These are phyloP conservation scores for Chelon auratus DNA, from an alignment of 2,797 vertebrate genomes.

Conservation along the genomic window DNA sequence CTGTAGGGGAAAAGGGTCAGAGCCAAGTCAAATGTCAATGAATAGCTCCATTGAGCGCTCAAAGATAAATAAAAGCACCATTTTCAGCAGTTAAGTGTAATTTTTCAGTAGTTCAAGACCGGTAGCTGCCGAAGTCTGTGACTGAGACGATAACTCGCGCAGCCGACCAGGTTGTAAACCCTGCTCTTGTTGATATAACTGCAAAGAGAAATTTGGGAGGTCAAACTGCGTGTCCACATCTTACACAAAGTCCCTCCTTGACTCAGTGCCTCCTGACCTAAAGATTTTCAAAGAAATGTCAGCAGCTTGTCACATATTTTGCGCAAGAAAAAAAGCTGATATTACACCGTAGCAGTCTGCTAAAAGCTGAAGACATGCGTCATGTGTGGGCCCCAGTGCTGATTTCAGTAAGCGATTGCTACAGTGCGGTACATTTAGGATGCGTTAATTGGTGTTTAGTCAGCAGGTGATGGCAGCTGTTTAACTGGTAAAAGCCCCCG, in stretches of 20 bases:
- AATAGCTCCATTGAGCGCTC: slow-evolving; percentile 77
- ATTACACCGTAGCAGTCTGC: neutral
- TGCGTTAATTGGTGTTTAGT: slow-evolving; percentile 49
- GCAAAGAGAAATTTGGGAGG: slow-evolving; percentile 55
- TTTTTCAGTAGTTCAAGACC: slow-evolving; percentile 70
- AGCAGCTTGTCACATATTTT: slow-evolving; percentile 26
- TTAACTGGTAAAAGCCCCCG: slow-evolving; percentile 67
- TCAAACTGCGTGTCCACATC: slow-evolving; percentile 48
- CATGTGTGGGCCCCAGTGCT: neutral
- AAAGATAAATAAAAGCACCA: slow-evolving; percentile 76
- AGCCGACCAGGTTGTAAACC: slow-evolving; percentile 55
- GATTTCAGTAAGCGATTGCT: neutral
- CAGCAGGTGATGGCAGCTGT: slow-evolving; percentile 50
- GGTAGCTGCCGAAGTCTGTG: slow-evolving; percentile 41
- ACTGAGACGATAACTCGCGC: slow-evolving; percentile 51
- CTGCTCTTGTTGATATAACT: slow-evolving; percentile 71
- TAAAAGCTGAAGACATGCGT: no score
- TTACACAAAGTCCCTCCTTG: slow-evolving; percentile 29
- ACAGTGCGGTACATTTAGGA: slow-evolving; percentile 28
- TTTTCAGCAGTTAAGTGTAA: slow-evolving; percentile 73
- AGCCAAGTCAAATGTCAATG: slow-evolving; percentile 73
- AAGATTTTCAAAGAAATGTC: slow-evolving; percentile 36
- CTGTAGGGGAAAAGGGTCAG: slow-evolving; percentile 42
- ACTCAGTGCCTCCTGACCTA: slow-evolving; percentile 18
- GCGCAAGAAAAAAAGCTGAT: neutral